Conservation (phyloP, 2,113 vertebrate genomes). For the Poeciliopsis occidentalis region DNA sequence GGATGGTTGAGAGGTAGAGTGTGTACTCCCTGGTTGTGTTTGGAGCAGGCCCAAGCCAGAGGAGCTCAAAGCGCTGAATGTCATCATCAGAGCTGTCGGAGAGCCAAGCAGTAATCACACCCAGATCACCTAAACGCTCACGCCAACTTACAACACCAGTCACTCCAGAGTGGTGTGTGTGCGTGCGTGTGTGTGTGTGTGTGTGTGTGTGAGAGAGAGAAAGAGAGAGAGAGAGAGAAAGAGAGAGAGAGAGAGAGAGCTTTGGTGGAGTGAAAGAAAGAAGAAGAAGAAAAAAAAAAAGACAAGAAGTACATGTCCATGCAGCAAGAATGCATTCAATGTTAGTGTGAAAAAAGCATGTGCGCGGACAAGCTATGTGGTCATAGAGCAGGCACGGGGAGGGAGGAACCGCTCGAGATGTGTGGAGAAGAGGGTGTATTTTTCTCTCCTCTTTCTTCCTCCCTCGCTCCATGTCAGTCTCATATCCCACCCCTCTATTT, state of each 20-base stretch:
- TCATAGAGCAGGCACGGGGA: constrained; percentile 53
- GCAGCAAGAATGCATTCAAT: constrained; percentile 60
- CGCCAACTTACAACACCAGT: constrained; percentile 82
- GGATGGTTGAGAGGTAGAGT: constrained; percentile 69
- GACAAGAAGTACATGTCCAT: constrained; percentile 61
- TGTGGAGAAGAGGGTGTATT: constrained; percentile 69
- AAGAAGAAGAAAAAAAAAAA: constrained; percentile 46
- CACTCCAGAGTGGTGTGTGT: constrained; percentile 59
- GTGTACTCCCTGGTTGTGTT: constrained; percentile 76
- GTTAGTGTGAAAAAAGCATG: constrained; percentile 59
- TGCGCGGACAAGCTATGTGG: constrained; percentile 50
- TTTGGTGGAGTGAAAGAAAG: constrained; percentile 64
- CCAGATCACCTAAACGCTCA: constrained; percentile 83
- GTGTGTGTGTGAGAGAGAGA: background rate
- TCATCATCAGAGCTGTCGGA: constrained; percentile 82
- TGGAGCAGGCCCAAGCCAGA: constrained; percentile 76
- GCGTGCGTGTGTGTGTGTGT: constrained; percentile 29
- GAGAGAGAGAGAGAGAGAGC: background rate
- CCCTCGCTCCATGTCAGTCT: constrained; percentile 74
- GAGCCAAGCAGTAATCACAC: constrained; percentile 85
- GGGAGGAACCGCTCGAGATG: constrained; percentile 62
- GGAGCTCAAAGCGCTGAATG: constrained; percentile 81
- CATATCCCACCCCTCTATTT: constrained; percentile 80
- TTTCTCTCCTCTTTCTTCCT: constrained; percentile 64
- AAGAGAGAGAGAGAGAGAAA: background rate